Percentiles rank a stretch among this genome's conserved stretches.
Conservation (phyloP, 2,113 vertebrate genomes). For the Cromileptes altivelis region DNA sequence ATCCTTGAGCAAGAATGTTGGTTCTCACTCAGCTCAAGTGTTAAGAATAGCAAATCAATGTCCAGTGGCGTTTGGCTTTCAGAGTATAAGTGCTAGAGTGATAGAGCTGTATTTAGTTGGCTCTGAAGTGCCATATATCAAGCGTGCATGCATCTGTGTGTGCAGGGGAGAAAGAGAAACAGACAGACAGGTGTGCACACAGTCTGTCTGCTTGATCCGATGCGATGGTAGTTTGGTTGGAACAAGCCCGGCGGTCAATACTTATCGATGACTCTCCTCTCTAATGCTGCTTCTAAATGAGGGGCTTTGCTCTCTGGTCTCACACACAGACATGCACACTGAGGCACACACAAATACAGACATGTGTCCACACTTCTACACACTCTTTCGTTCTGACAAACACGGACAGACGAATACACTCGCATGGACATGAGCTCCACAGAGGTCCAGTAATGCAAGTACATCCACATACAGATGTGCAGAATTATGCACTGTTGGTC, state of each 20-base stretch:
- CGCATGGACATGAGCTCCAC: background rate
- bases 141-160: conserved; percentile 6
- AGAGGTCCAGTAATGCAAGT: background rate
- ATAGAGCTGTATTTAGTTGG: conserved; percentile 58
- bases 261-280: conserved; percentile 70
- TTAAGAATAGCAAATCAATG: conserved; percentile 69
- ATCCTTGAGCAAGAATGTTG: conserved; percentile 22
- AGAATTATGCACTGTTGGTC: background rate
- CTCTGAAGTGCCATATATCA: conserved; percentile 65
- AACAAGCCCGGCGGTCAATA: conserved; percentile 66
- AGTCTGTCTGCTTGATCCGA: conserved; percentile 60
- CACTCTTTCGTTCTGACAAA: conserved; percentile 4
- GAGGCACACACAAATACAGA: conserved; percentile 10
- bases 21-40: conserved; percentile 54
- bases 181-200: conserved; percentile 37
- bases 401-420: conserved; percentile 2
- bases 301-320: conserved; percentile 62
- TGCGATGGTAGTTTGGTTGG: conserved; percentile 61
- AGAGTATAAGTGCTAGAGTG: conserved; percentile 55
- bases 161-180: conserved; percentile 20
- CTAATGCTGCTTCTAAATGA: conserved; percentile 60
- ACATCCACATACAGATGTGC: background rate
- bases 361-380: background rate
- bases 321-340: conserved; percentile 11
- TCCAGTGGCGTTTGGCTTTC: conserved; percentile 60